Base-by-base conservation (phyloP, 2,797 vertebrate species). In the Aphelocoma californica region DNA sequence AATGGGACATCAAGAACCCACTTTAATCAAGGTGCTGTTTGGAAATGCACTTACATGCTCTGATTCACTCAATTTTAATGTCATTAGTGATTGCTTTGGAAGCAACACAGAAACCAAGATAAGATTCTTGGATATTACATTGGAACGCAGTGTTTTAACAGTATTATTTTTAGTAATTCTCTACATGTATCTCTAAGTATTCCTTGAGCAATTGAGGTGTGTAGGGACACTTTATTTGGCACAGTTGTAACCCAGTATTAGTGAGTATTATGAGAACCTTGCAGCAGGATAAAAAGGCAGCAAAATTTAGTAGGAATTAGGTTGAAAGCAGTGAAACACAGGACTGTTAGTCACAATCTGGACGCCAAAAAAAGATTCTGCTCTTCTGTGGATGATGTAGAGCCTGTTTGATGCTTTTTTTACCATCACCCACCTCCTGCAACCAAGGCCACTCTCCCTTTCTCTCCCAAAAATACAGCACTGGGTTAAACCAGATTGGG, bases 361-460 rank as follows among this genome's bases (percentile, higher is more conserved):
- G 82, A 90, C 82, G 38, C 26, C 47, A 56, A 72, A 80, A 80
- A 83, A 42, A 44, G 25, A 47, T 72, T 24, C 53, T 34, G 31
- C 45, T 93, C 85, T 61, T 91, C 56, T 45, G 28, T 9, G 71
- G 58, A 12, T 85, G 32, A 73, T 6, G 19, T 1, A 12, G 74
- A 75, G 71, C 36, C 51, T 6, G 8, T 51, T 14, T 29, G 73
- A 71, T 57, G 87, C 61, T 72, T 86, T 81, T 51, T 56, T 65
- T 62, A 36, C 0, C 2, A 42, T 64, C 6, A 36, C 18, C 70
- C 62, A 78, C 61, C 65, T 48, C 47, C 61, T 3, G 25, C 54
- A 47, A 72, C 34, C 58, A 90, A 90, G 88, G 84, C 79, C 71
- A 69, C 32, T 26, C 40, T 92, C 95, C 81, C 65, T 61, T 64